Percentiles rank a stretch among this genome's conserved stretches.
Conservation (phyloP, 2,888 invertebrate species). For the Dryocosmus kuriphilus region DNA sequence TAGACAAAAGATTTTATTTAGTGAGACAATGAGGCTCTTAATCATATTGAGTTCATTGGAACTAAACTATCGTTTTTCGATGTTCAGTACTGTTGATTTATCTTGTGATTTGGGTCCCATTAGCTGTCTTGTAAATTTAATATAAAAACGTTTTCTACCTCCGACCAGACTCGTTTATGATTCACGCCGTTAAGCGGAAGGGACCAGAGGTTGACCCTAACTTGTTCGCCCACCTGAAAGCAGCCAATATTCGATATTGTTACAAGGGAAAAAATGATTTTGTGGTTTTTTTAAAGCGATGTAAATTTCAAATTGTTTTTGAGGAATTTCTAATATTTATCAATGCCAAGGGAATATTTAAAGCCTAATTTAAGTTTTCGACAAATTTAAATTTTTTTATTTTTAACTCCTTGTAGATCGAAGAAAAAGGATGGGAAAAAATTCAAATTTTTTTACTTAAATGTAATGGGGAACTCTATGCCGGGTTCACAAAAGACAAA, state of each 20-base stretch:
- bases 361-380: too few relatives aligned
- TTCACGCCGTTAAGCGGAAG: conserved; percentile 15
- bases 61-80: background rate
- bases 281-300: background rate
- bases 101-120: background rate
- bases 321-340: too few relatives aligned
- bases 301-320: too few relatives aligned
- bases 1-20: background rate
- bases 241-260: background rate
- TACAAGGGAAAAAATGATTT: background rate
- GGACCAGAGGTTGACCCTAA: background rate
- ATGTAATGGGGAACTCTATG: too few relatives aligned
- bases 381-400: too few relatives aligned
- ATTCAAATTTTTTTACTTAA: too few relatives aligned
- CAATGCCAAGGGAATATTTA: too few relatives aligned
- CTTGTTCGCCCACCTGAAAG: conserved; percentile 4
- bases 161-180: background rate
- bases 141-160: conserved; percentile 9
- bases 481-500: too few relatives aligned
- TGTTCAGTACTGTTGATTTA: background rate
- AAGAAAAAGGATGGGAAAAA: too few relatives aligned
- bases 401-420: too few relatives aligned
- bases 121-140: background rate
- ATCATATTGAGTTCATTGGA: background rate
- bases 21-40: background rate